phyloP scores from a whole-genome alignment of 2,888 invertebrate species.

The Heliconius ismenius region DNA sequence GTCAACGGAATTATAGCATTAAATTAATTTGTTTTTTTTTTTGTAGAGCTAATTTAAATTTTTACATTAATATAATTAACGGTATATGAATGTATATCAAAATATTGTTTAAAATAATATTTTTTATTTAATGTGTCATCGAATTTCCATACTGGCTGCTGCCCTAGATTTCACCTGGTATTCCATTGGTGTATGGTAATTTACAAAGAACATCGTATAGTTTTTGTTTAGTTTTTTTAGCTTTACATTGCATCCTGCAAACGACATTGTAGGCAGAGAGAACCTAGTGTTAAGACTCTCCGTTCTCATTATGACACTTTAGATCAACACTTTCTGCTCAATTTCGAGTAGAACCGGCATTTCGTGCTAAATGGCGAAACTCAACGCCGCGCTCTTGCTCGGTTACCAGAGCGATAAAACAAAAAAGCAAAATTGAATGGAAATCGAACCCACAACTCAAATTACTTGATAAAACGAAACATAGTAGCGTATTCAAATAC shows the following conservation, averaged over 20 bases:
- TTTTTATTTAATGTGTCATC: constrained; percentile 9
- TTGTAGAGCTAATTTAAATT: constrained; percentile 11
- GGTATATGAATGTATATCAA: not conserved
- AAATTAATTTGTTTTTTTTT: constrained; percentile 4
- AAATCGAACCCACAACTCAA: no score
- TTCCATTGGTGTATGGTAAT: constrained; percentile 8
- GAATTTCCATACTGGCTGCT: constrained; percentile 10
- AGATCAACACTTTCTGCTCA: not conserved
- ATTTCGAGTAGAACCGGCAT: no score
- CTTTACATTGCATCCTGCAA: not conserved
- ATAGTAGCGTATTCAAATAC: no score
- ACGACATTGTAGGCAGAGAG: not conserved
- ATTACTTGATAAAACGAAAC: no score
- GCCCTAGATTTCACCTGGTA: constrained; percentile 13
- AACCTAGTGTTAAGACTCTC: not conserved
- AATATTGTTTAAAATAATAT: constrained; percentile 9
- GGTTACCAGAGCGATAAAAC: not conserved
- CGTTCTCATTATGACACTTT: not conserved
- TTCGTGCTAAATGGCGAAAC: not conserved
- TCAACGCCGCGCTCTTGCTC: not conserved
- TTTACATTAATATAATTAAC: not conserved
- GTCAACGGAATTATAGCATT: constrained; percentile 18
- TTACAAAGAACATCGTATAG: not conserved
- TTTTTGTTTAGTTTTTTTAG: not conserved
- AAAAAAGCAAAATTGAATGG: not conserved